phyloP scores from a whole-genome alignment of 2,113 vertebrate species.

The Sebastes fasciatus region DNA sequence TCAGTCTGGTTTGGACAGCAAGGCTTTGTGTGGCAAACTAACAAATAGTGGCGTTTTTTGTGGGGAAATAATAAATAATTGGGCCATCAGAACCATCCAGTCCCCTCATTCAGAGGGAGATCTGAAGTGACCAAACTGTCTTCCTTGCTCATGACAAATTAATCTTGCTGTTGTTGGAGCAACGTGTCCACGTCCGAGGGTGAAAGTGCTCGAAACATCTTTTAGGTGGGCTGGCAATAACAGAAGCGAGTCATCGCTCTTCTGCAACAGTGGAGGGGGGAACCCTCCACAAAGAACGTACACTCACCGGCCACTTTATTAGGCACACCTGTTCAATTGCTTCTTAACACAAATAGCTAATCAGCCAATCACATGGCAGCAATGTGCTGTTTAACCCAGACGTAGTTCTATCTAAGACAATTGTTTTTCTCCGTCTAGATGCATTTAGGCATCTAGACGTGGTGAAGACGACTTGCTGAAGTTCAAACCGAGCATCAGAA shows the following conservation, averaged over 20 bases:
- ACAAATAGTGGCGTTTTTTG: not conserved
- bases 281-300: not conserved
- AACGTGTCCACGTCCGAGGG: conserved; percentile 5
- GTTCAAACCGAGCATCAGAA: no score
- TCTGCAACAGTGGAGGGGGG: not conserved
- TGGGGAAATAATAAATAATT: not conserved
- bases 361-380: no score
- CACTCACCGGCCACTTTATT: no score
- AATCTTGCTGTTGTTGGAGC: conserved; percentile 10
- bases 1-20: not conserved
- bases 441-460: no score
- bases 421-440: no score
- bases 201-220: not conserved
- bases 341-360: no score
- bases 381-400: no score
- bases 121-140: not conserved
- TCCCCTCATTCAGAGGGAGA: not conserved
- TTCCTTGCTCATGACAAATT: not conserved
- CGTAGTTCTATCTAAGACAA: no score
- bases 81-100: not conserved
- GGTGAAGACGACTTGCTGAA: no score
- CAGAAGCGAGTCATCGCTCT: not conserved
- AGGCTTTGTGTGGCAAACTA: not conserved
- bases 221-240: not conserved
- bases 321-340: no score